Evolutionary conservation across 2,113 vertebrate species (phyloP).

Genomic region (Calyptomena viridis): DNA sequence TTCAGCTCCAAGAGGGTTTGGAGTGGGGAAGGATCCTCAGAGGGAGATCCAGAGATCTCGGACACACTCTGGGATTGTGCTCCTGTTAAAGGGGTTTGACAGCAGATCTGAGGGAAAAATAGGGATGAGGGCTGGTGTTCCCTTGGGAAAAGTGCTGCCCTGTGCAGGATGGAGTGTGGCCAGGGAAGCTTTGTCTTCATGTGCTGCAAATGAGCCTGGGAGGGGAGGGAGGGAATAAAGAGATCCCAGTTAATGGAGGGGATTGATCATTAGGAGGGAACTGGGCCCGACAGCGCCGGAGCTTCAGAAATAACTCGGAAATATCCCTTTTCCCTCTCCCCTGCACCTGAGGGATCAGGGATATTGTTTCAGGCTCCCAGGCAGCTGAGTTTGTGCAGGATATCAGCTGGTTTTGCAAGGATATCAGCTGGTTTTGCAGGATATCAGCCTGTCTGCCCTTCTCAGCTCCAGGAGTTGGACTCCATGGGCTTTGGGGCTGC

Average conservation of each 20-base stretch:
- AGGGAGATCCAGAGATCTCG: neutral
- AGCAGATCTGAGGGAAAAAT: neutral
- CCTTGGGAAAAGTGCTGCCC: neutral
- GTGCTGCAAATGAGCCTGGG: neutral
- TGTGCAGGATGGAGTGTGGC: neutral
- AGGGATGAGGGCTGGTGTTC: neutral
- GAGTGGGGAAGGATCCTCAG: neutral
- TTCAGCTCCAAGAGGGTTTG: neutral
- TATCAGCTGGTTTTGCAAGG: too few relatives aligned
- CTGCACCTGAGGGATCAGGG: neutral
- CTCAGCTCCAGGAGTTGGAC: neutral
- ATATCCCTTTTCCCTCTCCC: neutral
- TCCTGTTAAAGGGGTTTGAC: neutral
- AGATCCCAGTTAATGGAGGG: neutral
- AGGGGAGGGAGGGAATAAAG: neutral
- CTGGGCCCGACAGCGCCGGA: neutral
- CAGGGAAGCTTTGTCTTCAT: slow-evolving; percentile 35
- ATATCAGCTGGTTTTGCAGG: too few relatives aligned
- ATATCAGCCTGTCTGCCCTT: neutral
- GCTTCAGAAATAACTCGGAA: neutral
- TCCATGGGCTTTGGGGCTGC: neutral
- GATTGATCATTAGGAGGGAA: neutral
- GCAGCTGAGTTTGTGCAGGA: neutral
- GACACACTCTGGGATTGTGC: fast-evolving
- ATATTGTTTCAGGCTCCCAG: neutral